phyloP scores from a whole-genome alignment of 1,140 invertebrate genomes.

The Parapsyche elsis region DNA sequence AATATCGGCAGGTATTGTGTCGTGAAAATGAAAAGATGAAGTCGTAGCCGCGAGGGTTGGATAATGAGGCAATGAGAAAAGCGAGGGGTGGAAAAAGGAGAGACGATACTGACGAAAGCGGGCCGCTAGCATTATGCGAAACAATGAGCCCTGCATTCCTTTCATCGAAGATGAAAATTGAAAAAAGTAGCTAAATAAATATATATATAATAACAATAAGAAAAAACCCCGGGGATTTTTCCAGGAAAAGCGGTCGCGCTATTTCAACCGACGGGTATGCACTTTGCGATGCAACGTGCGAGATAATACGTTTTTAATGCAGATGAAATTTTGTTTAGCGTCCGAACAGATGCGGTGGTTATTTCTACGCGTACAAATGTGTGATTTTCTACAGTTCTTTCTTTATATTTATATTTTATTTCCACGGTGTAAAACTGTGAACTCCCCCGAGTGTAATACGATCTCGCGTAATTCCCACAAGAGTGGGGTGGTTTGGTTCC shows the following conservation, averaged over 20 bases:
- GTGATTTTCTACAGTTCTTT: neutral
- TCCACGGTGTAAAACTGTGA: conserved; percentile 8
- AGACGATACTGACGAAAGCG: neutral
- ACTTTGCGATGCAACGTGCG: no score
- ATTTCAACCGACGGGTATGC: no score
- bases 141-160: neutral
- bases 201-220: neutral
- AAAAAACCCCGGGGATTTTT: no score
- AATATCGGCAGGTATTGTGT: conserved; percentile 27
- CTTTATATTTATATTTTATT: conserved; percentile 1
- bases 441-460: conserved; percentile 27
- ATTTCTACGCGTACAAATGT: neutral
- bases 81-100: neutral
- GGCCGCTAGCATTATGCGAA: neutral
- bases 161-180: neutral
- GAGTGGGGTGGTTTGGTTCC: neutral
- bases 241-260: no score
- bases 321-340: no score
- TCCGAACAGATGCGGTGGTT: neutral
- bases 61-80: conserved; percentile 32
- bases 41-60: conserved; percentile 20
- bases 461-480: conserved; percentile 25
- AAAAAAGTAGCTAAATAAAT: neutral
- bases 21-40: conserved; percentile 23
- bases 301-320: no score